Evolutionary conservation across 2,797 vertebrate genomes (phyloP), one percentile per base, ranked within the genome.

Genomic region (Poecilia gillii): DNA sequence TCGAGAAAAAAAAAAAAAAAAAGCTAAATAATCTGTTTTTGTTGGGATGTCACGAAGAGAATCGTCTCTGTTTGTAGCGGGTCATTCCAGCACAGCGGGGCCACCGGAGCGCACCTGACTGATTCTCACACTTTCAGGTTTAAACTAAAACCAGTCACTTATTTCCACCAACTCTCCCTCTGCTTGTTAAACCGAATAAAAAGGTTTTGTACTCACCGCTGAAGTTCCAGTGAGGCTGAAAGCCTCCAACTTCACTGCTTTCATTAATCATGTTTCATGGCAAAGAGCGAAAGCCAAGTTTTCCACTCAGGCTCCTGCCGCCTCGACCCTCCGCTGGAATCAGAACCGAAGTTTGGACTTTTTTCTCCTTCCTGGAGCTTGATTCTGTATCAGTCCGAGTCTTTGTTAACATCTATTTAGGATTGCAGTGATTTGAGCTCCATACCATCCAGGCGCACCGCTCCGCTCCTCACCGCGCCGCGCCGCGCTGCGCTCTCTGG

Each of bases 231-330:
- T 73, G 76, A 74, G 90, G 80, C 83, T 82, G 84, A 3, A 89
- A 78, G 84, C 84, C 90, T 75, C 71, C 85, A 47, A 45, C 81
- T 86, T 88, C 89, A 79, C 66, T 85, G 41, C 82, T 91, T 81
- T 78, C 85, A 85, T 93, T 89, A 88, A 83, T 92, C 92, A 93
- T 93, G 83, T 77, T 91, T 90, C 92, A 93, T 92, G 81, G 43
- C 70, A 57, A 55, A 74, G 36, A 49, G 45, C 33, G 47, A 55
- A 36, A n/a, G 28, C n/a, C 46, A 86, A 86, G 78, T 87, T 88
- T 80, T 20, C 76, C 75, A 12, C 47, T 46, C 23, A 16, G 39
- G 41, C 23, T 70, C 33, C 64, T 25, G 62, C 14, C 13, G 57
- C 28, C 57, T 31, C 31, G 64, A 66, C 8, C 39, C 62, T 66